Evolutionary conservation across 2,797 vertebrate species (phyloP), one percentile per base, ranked within the genome.

Genomic region (Ataeniobius toweri): DNA sequence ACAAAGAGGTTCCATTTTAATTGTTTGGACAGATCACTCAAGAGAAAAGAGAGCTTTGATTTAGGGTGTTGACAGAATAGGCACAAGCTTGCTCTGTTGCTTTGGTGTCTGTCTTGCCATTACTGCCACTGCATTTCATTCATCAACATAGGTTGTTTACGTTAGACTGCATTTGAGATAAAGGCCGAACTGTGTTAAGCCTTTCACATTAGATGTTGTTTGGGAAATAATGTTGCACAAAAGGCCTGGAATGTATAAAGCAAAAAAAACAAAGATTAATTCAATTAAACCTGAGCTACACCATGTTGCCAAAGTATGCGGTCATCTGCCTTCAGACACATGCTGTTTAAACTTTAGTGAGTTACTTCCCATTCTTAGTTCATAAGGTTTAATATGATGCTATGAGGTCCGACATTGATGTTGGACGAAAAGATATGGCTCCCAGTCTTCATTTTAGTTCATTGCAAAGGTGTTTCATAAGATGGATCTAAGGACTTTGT

Each of bases 11-110:
- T 93, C 91, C 89, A 82, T 93, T 94, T 93, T 94, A 95, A 95
- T 95, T 95, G 94, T 95, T 95, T 94, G 93, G 92, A 94, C 94
- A 94, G 93, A 94, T 94, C 93, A 94, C 93, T 94, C 94, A 86
- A 76, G 93, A 92, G 93, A 92, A 90, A 87, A 80, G 22, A 28
- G 16, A 24, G 83, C 92, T 95, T 94, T 93, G 92, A 94, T 94
- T 94, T 83, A 75, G 83, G 90, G 82, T 94, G 92, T 93, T 95
- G 94, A 95, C 94, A 95, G 94, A 96, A 96, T 94, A 91, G 90
- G 91, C 93, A 94, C 94, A 94, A 90, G 88, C 91, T 88, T 73
- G 89, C 89, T 84, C 87, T 75, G 86, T 63, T 75, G 87, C 89
- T 90, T 86, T 80, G 90, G 91, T 84, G 88, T 83, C 84, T 90